Evolutionary conservation across 2,113 vertebrate species (phyloP).

Genomic region (Miniopterus natalensis): DNA sequence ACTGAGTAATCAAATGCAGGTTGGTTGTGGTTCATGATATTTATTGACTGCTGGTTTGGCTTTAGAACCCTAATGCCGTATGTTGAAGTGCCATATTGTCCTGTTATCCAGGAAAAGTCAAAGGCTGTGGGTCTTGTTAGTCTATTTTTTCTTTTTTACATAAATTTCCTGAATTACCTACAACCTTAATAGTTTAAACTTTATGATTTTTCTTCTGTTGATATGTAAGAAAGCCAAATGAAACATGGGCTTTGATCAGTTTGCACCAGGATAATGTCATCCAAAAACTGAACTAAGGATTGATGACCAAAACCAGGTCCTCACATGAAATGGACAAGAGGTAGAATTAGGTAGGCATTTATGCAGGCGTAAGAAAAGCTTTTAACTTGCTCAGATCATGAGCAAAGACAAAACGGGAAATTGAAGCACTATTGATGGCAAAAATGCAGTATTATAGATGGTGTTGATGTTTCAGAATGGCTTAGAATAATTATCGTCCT

Average conservation of each 20-base stretch:
- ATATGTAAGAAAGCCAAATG: constrained; percentile 30
- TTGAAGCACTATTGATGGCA: not conserved
- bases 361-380: not conserved
- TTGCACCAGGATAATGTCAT: not conserved
- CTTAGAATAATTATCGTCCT: not conserved
- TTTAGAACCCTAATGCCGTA: constrained; percentile 76
- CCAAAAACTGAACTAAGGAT: not conserved
- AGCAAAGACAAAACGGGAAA: not conserved
- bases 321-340: not conserved
- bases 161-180: constrained; percentile 39
- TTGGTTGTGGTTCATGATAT: constrained; percentile 76
- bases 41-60: constrained; percentile 78
- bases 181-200: not conserved
- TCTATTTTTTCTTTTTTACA: not conserved
- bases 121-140: constrained; percentile 11
- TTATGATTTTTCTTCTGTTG: constrained; percentile 17
- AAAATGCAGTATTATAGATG: not conserved
- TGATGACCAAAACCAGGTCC: not conserved
- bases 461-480: not conserved
- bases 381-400: not conserved
- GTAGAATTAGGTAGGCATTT: not conserved
- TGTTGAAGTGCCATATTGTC: constrained; percentile 63
- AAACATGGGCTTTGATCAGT: not conserved
- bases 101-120: constrained; percentile 59
- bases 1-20: constrained; percentile 78